phyloP scores from a whole-genome alignment of 2,113 vertebrate genomes.

The Nyctibius bracteatus region DNA sequence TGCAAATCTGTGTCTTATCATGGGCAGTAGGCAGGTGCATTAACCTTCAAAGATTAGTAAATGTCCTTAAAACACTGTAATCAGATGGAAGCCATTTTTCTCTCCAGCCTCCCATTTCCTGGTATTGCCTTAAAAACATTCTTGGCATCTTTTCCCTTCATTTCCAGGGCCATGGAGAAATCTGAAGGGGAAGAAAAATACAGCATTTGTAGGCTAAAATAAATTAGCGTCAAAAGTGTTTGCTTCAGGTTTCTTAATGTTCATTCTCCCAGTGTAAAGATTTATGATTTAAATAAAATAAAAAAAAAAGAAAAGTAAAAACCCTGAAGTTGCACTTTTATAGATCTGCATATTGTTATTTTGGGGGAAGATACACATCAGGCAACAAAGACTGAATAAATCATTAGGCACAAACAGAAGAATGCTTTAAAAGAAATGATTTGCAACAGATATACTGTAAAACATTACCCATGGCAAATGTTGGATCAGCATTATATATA shows the following conservation, averaged over 20 bases:
- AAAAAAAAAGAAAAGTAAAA: background rate
- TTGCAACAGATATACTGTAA: conserved; percentile 56
- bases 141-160: background rate
- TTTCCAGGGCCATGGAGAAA: background rate
- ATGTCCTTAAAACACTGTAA: background rate
- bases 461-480: conserved; percentile 45
- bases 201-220: background rate
- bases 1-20: background rate
- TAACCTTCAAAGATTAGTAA: background rate
- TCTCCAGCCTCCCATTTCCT: background rate
- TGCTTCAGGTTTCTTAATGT: background rate
- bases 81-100: background rate
- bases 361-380: background rate
- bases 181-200: background rate
- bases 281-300: conserved; percentile 36
- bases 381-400: conserved; percentile 56
- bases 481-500: conserved; percentile 51
- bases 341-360: conserved; percentile 29
- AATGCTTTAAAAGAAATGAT: conserved; percentile 43
- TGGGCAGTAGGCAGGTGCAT: background rate
- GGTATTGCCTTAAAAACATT: background rate
- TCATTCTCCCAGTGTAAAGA: background rate
- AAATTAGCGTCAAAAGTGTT: background rate
- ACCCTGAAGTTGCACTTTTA: conserved; percentile 9
- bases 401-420: conserved; percentile 20